Base-by-base conservation (phyloP, 37 sponge, comb jelly and placozoan genomes). In the Tethya wilhelma region DNA sequence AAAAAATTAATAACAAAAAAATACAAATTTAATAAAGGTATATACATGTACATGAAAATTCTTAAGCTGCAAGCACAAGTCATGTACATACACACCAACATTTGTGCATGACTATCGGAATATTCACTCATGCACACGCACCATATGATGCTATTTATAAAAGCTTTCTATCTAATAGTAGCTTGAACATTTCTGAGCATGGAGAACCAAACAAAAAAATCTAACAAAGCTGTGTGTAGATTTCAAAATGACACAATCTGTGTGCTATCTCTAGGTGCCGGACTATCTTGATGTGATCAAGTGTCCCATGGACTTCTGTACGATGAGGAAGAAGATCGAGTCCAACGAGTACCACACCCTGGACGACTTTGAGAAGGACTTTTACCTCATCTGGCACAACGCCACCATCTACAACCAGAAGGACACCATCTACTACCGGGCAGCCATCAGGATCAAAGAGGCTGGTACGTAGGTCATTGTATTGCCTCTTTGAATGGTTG, bases 271-370 rank as follows among this genome's bases (percentile, higher is more conserved):
- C 38, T 69, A 98, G 99, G 99, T 96, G 0, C 86, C 86, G 1
- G 99, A 96, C 76, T 98, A 98, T 58, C 73, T 83, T 26, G 93
- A 96, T 38, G 93, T 93, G 42, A 96, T 98, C 56, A 84, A 87
- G 44, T 58, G 87, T 7, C 99, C 99, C 14, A 98, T 98, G 94
- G 99, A 98, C 71, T 81, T 98, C 38, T 57, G 78, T 43, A 96
- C 97, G 20, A 96, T 98, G 90, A 34, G 72, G 36, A 62, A 67
- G 56, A 96, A 94, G 77, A 65, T 96, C 12, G 93, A 94, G 25
- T 43, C 59, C 34, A 82, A 85, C 60, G 59, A 77, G 31, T 98
- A 98, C 79, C 38, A 38, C 25, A 80, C 68, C 28, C 42, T 98
- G 41, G 89, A 90, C n/a, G 85, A 91, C 41, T 98, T 98, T 83